phyloP scores from a whole-genome alignment of 1,140 invertebrate species.

The Mactra quadrangularis region DNA sequence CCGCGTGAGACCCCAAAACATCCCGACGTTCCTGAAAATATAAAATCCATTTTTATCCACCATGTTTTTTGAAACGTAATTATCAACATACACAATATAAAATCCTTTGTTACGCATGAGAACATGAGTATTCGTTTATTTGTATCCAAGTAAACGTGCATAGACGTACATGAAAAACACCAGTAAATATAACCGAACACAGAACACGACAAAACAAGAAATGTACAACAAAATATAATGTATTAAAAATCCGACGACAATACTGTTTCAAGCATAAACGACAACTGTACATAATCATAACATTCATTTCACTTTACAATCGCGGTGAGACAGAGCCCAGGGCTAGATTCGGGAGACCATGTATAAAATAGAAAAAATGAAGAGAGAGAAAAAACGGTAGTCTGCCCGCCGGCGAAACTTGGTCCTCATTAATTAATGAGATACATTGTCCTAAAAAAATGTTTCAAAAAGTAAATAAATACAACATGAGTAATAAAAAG shows the following conservation, averaged over 20 bases:
- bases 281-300: constrained; percentile 43
- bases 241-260: constrained; percentile 1
- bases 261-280: constrained; percentile 13
- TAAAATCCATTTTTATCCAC: neutral
- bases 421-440: constrained; percentile 42
- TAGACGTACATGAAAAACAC: neutral
- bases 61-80: too few relatives aligned
- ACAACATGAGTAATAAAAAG: constrained; percentile 4
- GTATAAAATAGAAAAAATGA: constrained; percentile 26
- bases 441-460: neutral
- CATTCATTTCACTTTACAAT: constrained; percentile 9
- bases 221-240: constrained; percentile 7
- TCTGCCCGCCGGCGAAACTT: constrained; percentile 54
- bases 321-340: constrained; percentile 7
- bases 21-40: constrained; percentile 86
- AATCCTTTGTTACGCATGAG: too few relatives aligned
- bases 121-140: too few relatives aligned
- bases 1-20: constrained; percentile 88
- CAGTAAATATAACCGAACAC: neutral
- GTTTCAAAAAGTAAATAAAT: constrained; percentile 35
- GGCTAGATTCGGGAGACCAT: constrained; percentile 43
- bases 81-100: constrained; percentile 1
- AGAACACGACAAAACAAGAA: neutral
- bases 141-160: neutral
- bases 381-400: constrained; percentile 24